Base-by-base conservation (phyloP, 2,113 vertebrate species). In the Cheilinus undulatus region DNA sequence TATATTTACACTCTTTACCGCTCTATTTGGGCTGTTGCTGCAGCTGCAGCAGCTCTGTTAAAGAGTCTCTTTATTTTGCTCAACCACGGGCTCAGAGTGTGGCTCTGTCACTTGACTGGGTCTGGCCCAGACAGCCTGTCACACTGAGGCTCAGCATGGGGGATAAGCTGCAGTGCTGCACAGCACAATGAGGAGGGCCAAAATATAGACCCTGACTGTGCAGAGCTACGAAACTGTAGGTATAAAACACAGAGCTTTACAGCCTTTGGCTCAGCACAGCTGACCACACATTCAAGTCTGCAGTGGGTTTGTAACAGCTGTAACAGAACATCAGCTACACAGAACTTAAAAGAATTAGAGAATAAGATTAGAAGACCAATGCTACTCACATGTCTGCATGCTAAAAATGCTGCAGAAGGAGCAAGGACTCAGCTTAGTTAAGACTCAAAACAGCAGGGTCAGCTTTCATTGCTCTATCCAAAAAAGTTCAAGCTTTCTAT, bases 1-100 rank as follows among this genome's bases (percentile, higher is more conserved):
- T 86, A 89, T 88, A 86, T 90, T 89, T 87, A 84, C 72, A 83
- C 67, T 74, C 81, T 78, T 85, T 78, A 66, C 85, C 70, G 53
- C 20, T 77, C 57, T 70, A 65, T 85, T 82, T 57, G 81, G 63
- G 30, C 62, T 58, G 46, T n/a, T 49, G 73, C 68, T 89, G 90
- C 88, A 92, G 91, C 91, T 92, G 91, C 73, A 77, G 72, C 69
- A 48, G 50, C 67, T 68, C 74, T 73, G 71, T 79, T 89, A 76
- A 92, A 94, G 75, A 79, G 58, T 10, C 76, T 80, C 90, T 93
- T 92, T 91, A 86, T 92, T 84, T 83, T 76, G 64, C 66, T 49
- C 30, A 30, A 73, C 88, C 88, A 90, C 88, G 86, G 86, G 67
- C 88, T 77, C 86, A 83, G 82, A 89, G 88, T 91, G 91, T 53